Conservation (phyloP, 2,888 invertebrate genomes). For the Pemphredon lugubris region DNA sequence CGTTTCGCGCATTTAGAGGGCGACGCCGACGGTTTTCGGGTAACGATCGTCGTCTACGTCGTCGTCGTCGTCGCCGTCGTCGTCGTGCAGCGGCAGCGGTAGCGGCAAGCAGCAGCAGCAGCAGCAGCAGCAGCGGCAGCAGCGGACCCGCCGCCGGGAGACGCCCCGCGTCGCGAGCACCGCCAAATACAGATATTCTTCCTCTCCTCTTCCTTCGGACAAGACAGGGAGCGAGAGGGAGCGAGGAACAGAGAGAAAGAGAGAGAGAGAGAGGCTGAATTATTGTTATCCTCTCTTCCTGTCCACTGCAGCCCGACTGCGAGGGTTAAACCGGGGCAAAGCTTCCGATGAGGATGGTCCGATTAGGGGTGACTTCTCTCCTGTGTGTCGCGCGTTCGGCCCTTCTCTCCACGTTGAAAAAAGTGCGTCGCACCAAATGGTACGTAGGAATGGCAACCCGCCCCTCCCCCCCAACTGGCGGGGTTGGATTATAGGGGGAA, state of each 20-base stretch:
- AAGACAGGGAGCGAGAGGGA: too few relatives aligned
- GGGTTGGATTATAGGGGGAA: neutral
- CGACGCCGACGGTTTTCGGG: conserved; percentile 53
- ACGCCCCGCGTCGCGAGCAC: conserved; percentile 28
- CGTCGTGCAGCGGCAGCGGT: conserved; percentile 12
- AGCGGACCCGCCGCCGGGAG: conserved; percentile 26
- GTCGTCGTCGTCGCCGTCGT: too few relatives aligned
- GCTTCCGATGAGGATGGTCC: too few relatives aligned
- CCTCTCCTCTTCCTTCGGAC: too few relatives aligned
- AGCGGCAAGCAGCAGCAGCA: neutral
- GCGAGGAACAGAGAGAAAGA: too few relatives aligned
- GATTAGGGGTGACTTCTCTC: neutral
- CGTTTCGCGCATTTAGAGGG: conserved; percentile 48
- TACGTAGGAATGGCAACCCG: conserved; percentile 29
- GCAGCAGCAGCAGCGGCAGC: too few relatives aligned
- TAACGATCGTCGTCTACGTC: conserved; percentile 59
- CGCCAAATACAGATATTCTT: too few relatives aligned
- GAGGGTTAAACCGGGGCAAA: too few relatives aligned
- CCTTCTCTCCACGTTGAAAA: conserved; percentile 21
- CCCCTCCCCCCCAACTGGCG: too few relatives aligned
- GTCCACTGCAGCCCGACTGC: too few relatives aligned
- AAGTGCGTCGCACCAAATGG: conserved; percentile 9
- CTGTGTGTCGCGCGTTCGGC: conserved; percentile 18
- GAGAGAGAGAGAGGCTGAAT: too few relatives aligned
- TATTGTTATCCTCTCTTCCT: too few relatives aligned